A percentile compares a stretch with the other conserved stretches of the same genome.
phyloP scores from a whole-genome alignment of 2,113 vertebrate genomes.

The Miniopterus natalensis region DNA sequence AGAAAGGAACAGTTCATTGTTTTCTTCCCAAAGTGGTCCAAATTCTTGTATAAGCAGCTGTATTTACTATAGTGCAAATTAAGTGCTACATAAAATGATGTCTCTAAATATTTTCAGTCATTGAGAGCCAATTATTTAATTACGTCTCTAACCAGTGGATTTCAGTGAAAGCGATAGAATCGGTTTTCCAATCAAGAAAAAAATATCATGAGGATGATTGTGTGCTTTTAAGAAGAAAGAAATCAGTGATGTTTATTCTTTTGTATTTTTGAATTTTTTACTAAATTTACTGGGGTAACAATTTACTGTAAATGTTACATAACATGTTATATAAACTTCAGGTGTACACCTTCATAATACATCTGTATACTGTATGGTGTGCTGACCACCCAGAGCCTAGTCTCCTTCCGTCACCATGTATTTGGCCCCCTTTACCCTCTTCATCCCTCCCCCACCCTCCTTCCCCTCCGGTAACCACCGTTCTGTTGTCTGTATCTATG shows the following conservation, averaged over 20 bases:
- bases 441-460: neutral
- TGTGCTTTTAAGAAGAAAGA: conserved; percentile 48
- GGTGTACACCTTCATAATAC: neutral
- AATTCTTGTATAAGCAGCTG: conserved; percentile 35
- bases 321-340: neutral
- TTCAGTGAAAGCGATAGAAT: neutral
- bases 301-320: neutral
- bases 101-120: neutral
- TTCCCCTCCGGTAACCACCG: neutral
- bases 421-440: neutral
- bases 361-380: neutral
- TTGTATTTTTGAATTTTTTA: neutral
- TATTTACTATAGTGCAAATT: conserved; percentile 47
- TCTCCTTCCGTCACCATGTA: neutral
- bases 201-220: neutral
- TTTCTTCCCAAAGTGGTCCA: neutral
- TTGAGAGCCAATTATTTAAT: neutral
- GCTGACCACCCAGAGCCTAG: neutral
- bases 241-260: neutral
- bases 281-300: neutral
- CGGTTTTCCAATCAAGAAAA: neutral
- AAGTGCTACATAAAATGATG: neutral
- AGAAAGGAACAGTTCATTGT: conserved; percentile 66
- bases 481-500: neutral
- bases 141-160: neutral